phyloP scores from a whole-genome alignment of 2,797 vertebrate genomes.

The Gambusia yucatana region DNA sequence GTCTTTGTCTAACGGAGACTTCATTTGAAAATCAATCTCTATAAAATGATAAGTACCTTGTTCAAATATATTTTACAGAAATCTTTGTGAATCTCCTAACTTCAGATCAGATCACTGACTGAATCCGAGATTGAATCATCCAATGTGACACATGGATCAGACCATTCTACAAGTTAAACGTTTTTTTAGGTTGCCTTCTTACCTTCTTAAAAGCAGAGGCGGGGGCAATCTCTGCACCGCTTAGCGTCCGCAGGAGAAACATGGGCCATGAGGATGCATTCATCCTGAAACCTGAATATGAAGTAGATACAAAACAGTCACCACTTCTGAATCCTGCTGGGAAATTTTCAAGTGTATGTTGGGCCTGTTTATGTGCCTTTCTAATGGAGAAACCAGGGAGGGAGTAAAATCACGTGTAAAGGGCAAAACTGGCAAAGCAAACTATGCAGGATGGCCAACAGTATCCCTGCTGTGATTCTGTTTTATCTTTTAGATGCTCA shows the following conservation, averaged over 20 bases:
- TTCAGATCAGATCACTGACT: background rate
- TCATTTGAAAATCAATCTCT: background rate
- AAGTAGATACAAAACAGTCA: background rate
- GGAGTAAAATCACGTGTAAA: background rate
- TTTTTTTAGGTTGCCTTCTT: constrained; percentile 21
- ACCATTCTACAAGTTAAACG: background rate
- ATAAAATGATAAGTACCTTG: background rate
- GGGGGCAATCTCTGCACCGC: constrained; percentile 93
- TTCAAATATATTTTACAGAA: background rate
- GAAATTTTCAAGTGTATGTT: too few relatives aligned
- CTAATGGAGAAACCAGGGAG: background rate
- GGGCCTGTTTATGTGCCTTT: background rate
- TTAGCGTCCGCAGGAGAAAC: constrained; percentile 93
- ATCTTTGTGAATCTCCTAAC: background rate
- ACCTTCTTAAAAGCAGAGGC: constrained; percentile 92
- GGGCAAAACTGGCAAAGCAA: background rate
- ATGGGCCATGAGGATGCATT: constrained; percentile 96
- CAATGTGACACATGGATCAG: background rate
- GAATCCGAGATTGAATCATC: background rate
- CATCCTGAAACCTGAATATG: constrained; percentile 90
- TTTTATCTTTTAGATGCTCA: background rate
- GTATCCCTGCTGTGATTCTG: background rate
- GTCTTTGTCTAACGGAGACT: background rate
- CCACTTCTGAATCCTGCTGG: background rate
- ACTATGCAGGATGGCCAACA: background rate